phyloP scores from a whole-genome alignment of 2,888 invertebrate species.

The Asteroscopus sphinx region DNA sequence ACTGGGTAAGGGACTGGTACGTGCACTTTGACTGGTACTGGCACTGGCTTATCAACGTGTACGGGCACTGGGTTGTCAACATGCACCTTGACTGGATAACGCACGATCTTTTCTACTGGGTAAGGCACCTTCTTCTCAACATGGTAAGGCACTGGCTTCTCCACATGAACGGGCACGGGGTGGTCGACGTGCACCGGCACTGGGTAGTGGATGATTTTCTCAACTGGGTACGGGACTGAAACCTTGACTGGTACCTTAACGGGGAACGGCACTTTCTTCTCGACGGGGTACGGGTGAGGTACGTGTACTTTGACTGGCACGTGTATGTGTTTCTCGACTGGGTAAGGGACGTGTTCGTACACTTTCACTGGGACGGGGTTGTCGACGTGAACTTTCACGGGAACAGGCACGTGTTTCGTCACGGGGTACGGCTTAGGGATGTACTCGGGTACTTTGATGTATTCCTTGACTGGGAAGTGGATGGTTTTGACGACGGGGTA shows the following conservation, averaged over 20 bases:
- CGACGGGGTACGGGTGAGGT: conserved; percentile 93
- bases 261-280: conserved; percentile 91
- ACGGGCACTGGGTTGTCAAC: conserved; percentile 93
- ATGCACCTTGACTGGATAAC: conserved; percentile 92
- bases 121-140: conserved; percentile 94
- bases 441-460: conserved; percentile 91
- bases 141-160: conserved; percentile 92
- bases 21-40: conserved; percentile 93
- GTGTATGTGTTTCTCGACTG: conserved; percentile 92
- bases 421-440: conserved; percentile 92
- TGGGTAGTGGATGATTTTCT: conserved; percentile 92
- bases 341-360: conserved; percentile 91
- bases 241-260: conserved; percentile 93
- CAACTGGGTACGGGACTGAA: conserved; percentile 93
- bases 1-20: conserved; percentile 93
- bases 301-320: conserved; percentile 93
- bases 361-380: conserved; percentile 91
- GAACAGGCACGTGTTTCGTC: conserved; percentile 91
- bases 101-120: conserved; percentile 92
- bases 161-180: conserved; percentile 92
- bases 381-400: conserved; percentile 92
- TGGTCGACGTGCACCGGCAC: conserved; percentile 92
- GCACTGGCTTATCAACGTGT: conserved; percentile 94
- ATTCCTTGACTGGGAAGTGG: conserved; percentile 91
- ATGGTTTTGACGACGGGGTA: conserved; percentile 93